Base-by-base conservation (phyloP, 2,888 invertebrate genomes). In the Ophion ellenae region DNA sequence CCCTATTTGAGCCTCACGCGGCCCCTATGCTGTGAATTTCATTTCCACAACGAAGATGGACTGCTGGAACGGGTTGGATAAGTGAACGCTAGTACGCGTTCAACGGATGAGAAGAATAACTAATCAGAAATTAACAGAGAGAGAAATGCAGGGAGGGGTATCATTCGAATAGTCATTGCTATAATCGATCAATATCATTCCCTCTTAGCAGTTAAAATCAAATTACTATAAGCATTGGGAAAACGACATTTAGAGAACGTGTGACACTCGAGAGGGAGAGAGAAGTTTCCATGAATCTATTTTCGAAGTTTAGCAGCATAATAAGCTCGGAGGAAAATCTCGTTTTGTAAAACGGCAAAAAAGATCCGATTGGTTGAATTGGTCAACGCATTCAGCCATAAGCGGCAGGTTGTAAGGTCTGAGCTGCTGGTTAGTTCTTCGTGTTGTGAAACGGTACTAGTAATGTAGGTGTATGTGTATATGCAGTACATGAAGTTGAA, bases 241-340 rank as follows among this genome's bases (percentile, higher is more conserved):
- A 69, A 59, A 11, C 14, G 67, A 73, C n/a, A n/a, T 53, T 45
- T 10, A 77, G 64, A 36, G n/a, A 71, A 17, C 14, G 45, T 24
- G 7, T 40, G 45, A 59, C 24, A 32, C 2, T 17, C 3, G 9
- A 59, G 28, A 59, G 28, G 9, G 14, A 61, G 61, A 66, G 32
- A 32, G 28, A 28, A 32, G 32, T 32, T 32, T 32, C 2, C 32
- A 32, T 32, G 3, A 3, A 32, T 32, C 2, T 32, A 32, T 32
- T 32, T 32, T 32, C 32, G 32, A 32, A 32, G 2, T 32, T 32
- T 32, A 32, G 32, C 3, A 32, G 32, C 32, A 32, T 32, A 32
- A 32, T 32, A 32, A 32, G 32, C 32, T 80, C 45, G 70, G 40
- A 71, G 64, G 73, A 74, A 83, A 80, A 81, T 83, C 73, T 77